phyloP scores from a whole-genome alignment of 1,140 invertebrate species.

The Carcinoscorpius rotundicauda region DNA sequence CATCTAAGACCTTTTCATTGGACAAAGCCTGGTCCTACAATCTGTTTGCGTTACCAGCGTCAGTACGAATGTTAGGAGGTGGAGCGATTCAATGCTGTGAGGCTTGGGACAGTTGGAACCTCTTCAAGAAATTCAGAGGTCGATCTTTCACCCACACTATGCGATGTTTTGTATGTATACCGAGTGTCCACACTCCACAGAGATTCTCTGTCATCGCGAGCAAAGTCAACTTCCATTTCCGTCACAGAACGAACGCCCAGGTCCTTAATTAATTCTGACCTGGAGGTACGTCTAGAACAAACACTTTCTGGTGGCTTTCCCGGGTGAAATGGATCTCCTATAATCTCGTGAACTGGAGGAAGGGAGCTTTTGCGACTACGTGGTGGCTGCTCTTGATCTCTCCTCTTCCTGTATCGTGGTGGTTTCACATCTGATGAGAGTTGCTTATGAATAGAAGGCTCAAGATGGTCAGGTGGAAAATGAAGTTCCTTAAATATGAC shows the following conservation, averaged over 20 bases:
- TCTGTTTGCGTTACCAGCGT: no score
- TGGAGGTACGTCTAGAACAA: constrained; percentile 30
- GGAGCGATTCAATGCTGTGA: constrained; percentile 8
- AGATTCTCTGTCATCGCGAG: constrained; percentile 31
- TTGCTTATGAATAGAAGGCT: constrained; percentile 31
- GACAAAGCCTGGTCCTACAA: no score
- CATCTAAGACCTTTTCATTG: no score
- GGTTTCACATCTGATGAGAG: constrained; percentile 34
- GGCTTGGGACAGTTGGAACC: constrained; percentile 14
- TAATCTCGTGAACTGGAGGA: constrained; percentile 75
- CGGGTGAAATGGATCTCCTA: constrained; percentile 63
- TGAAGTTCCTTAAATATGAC: constrained; percentile 68
- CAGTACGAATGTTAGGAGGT: background rate
- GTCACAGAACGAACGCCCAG: constrained; percentile 60
- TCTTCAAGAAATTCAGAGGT: constrained; percentile 21
- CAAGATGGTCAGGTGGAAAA: constrained; percentile 41
- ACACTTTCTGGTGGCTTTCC: constrained; percentile 46
- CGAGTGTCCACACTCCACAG: constrained; percentile 18
- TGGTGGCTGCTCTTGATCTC: constrained; percentile 23
- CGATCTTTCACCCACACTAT: constrained; percentile 16
- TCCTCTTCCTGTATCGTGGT: constrained; percentile 34
- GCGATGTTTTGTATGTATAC: constrained; percentile 15
- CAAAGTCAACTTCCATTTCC: constrained; percentile 70
- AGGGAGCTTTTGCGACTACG: constrained; percentile 66
- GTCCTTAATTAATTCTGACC: constrained; percentile 30